Evolutionary conservation across 1,140 invertebrate genomes (phyloP).

Genomic region (Drosophila watanabei): DNA sequence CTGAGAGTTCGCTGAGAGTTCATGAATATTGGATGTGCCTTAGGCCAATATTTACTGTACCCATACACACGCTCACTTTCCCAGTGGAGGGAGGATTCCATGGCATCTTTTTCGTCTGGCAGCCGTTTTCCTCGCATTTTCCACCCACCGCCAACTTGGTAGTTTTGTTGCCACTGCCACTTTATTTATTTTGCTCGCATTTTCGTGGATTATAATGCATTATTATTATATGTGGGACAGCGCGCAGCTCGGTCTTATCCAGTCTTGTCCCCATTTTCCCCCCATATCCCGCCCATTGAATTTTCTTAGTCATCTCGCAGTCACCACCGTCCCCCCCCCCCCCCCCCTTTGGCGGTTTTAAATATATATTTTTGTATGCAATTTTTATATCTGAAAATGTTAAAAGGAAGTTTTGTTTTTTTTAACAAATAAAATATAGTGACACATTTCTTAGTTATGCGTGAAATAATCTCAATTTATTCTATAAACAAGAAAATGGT

Average conservation of each 20-base stretch:
- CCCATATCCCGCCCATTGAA: background rate
- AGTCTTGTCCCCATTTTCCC: slow-evolving; percentile 10
- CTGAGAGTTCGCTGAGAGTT: slow-evolving; percentile 12
- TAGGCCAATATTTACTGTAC: slow-evolving; percentile 34
- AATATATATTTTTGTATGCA: slow-evolving; percentile 2
- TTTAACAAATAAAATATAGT: background rate
- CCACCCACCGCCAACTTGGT: slow-evolving; percentile 3
- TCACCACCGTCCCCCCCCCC: background rate
- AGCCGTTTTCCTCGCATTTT: background rate
- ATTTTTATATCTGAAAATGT: slow-evolving; percentile 2
- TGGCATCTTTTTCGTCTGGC: slow-evolving; percentile 26
- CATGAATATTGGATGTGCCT: slow-evolving; percentile 41
- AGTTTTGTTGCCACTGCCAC: slow-evolving; percentile 24
- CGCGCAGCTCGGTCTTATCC: slow-evolving; percentile 29
- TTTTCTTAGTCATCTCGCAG: slow-evolving; percentile 39
- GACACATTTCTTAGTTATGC: background rate
- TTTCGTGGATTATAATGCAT: slow-evolving; percentile 57
- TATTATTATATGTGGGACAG: slow-evolving; percentile 44
- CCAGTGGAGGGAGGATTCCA: background rate
- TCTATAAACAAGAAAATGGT: background rate
- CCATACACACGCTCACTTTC: slow-evolving; percentile 19
- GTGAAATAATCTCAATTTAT: background rate
- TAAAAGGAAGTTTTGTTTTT: slow-evolving; percentile 8
- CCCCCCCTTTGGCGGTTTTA: slow-evolving; percentile 5
- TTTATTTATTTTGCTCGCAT: slow-evolving; percentile 50